Conservation (phyloP, 2,888 invertebrate genomes). For the Therioaphis trifolii region DNA sequence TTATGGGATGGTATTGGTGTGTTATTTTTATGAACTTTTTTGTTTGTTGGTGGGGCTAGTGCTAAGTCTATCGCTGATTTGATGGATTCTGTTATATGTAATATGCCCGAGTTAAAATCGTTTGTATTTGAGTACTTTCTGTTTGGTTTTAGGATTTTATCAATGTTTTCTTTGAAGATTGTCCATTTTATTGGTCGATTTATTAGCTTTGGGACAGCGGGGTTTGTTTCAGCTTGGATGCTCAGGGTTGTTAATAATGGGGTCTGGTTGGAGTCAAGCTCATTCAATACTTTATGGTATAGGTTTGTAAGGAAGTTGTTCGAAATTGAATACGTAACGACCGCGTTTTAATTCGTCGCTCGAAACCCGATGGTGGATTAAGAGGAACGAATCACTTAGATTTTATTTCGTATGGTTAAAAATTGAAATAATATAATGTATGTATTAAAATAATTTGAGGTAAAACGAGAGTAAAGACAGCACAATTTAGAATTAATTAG, state of each 20-base stretch:
- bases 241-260: background rate
- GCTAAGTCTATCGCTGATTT: background rate
- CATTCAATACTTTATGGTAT: too few species aligned
- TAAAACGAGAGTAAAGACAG: too few species aligned
- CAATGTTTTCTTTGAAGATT: constrained; percentile 2
- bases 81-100: background rate
- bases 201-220: background rate
- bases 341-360: too few species aligned
- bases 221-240: background rate
- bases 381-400: too few species aligned
- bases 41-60: background rate
- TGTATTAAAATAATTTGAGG: too few species aligned
- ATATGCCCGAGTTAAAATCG: background rate
- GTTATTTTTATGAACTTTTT: background rate
- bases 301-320: constrained; percentile 3
- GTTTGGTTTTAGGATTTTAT: background rate
- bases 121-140: background rate
- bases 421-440: too few species aligned
- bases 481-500: too few species aligned
- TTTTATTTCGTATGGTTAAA: too few species aligned
- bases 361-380: too few species aligned
- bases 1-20: background rate
- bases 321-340: too few species aligned
- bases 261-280: background rate
- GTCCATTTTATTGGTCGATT: background rate